A percentile compares a stretch with the other conserved stretches of the same genome.
These are phyloP conservation scores for Vanessa cardui DNA, from an alignment of 2,888 invertebrate species.

Conservation along the genomic window DNA sequence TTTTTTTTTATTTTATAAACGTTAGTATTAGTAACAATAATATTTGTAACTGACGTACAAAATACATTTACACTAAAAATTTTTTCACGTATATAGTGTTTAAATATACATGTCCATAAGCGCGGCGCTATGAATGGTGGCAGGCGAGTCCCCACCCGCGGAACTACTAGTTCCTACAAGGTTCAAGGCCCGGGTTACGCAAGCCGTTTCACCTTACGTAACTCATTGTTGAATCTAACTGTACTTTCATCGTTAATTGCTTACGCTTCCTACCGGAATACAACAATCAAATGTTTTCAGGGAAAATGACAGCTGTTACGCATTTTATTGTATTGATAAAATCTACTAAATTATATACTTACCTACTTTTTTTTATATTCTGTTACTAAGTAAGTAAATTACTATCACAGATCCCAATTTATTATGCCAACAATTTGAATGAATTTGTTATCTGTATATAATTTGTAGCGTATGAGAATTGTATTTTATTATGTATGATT, in stretches of 20 bases:
- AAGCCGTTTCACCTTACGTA: constrained; percentile 51
- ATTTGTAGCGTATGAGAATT: too few species aligned
- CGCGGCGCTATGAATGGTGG: not conserved
- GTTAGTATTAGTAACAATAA: too few species aligned
- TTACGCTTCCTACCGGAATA: constrained; percentile 38
- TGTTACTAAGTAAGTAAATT: too few species aligned
- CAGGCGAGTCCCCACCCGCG: constrained; percentile 5
- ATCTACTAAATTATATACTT: not conserved
- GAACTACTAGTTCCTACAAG: constrained; percentile 38
- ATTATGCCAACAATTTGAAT: too few species aligned
- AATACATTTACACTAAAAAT: too few species aligned
- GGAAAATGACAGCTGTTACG: constrained; percentile 26
- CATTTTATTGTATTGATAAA: not conserved
- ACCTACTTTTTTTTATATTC: too few species aligned
- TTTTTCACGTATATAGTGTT: too few species aligned
- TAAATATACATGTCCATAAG: not conserved
- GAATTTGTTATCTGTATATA: too few species aligned
- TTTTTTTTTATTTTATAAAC: too few species aligned
- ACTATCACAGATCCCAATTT: too few species aligned
- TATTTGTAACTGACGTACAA: too few species aligned
- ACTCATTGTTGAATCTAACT: constrained; percentile 43
- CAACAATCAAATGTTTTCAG: constrained; percentile 31
- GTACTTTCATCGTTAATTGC: constrained; percentile 46
- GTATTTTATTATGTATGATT: too few species aligned
- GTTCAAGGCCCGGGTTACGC: constrained; percentile 52